Base-by-base conservation (phyloP, 2,888 invertebrate species). In the Plebejus melissa region DNA sequence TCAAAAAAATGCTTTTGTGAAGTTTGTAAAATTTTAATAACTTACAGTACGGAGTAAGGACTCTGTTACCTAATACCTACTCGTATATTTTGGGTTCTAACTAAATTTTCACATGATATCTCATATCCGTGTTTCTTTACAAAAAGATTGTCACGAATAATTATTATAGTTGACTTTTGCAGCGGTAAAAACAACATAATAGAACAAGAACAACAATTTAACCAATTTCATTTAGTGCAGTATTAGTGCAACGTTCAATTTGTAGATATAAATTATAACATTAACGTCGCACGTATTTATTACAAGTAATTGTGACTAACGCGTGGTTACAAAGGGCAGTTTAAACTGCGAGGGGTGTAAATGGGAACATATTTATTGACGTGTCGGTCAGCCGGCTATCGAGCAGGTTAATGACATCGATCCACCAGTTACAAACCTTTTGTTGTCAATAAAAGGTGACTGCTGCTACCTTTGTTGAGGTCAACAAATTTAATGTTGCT, bases 391-490 rank as follows among this genome's bases (percentile, higher is more conserved):
- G 72, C 72, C 54, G 72, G 72, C 72, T 16, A 16, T 54, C 50
- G 72, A 72, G 50, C 72, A 72, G 72, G 72, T 72, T 72, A 72
- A 72, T 72, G 72, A 54, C 72, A 50, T 28, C 72, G 50, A 54
- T 72, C 50, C 65, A 32, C 32, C 32, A 65, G 65, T 65, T 65
- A 65, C 65, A 65, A 32, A 65, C 32, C 65, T 65, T 65, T 65
- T 36, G 65, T 65, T 65, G 65, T 36, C 32, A 65, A 60, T 60
- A 65, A 65, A 65, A 32, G 65, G 32, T 6, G 36, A 16, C 22
- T 4, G 28, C 65, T 65, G 60, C 13, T 65, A 16, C 32, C 65
- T 36, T 36, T 36, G 32, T 65, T 60, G 7, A 60, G 9, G 11
- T 9, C 28, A 60, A 38, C 32, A 32, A 32, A 32, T 32, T 2